Conservation (phyloP, 1,140 invertebrate genomes). For the Drosophila pseudoobscura region DNA sequence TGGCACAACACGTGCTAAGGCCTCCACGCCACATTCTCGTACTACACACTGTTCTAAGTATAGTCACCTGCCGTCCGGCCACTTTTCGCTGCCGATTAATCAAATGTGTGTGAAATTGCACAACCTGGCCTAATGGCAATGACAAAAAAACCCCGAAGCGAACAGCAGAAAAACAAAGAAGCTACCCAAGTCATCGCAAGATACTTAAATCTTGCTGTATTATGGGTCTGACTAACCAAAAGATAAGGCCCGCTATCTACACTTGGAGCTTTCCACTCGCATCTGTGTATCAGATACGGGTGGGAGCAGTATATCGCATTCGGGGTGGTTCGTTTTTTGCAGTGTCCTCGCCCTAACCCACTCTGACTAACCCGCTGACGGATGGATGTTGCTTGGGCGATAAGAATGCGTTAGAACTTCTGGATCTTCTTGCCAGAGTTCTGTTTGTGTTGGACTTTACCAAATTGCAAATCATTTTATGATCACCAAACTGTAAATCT, state of each 20-base stretch:
- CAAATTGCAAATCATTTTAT: conserved; percentile 72
- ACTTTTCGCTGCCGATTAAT: conserved; percentile 22
- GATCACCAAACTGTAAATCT: conserved; percentile 51
- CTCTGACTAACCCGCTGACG: conserved; percentile 22
- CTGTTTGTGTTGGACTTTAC: conserved; percentile 28
- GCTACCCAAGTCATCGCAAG: conserved; percentile 29
- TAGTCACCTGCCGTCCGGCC: no score
- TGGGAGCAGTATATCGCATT: no score
- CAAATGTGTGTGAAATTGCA: conserved; percentile 38
- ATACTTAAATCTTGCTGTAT: conserved; percentile 23
- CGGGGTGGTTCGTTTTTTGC: no score
- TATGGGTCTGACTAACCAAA: conserved; percentile 41
- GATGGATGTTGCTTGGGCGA: conserved; percentile 3
- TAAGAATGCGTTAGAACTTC: conserved; percentile 42
- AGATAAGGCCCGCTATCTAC: conserved; percentile 24
- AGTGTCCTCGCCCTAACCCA: no score
- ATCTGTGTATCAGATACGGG: no score
- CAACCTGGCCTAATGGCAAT: conserved; percentile 33
- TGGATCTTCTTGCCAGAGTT: conserved; percentile 9
- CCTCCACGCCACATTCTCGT: neutral
- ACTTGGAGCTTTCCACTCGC: no score
- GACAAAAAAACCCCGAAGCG: conserved; percentile 23
- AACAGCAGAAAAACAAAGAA: conserved; percentile 27
- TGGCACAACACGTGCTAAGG: conserved; percentile 31
- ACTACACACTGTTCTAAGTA: neutral